Evolutionary conservation across 2,888 invertebrate species (phyloP).

Genomic region (Acanthoscelides obtectus): DNA sequence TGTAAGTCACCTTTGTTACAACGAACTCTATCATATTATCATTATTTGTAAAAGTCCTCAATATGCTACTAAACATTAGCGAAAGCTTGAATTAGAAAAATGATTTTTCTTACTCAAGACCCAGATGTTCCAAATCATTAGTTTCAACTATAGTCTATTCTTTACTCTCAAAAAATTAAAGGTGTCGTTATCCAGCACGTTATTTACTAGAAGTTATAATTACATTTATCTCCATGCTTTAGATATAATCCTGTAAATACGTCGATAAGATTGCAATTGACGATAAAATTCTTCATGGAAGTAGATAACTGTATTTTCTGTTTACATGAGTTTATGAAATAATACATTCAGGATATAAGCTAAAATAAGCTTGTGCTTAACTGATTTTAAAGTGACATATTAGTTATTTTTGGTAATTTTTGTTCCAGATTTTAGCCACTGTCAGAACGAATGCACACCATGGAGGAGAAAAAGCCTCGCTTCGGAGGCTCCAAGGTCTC

Average conservation of each 20-base stretch:
- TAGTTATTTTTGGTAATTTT: neutral
- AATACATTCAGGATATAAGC: neutral
- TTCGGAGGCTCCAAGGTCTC: slow-evolving; percentile 74
- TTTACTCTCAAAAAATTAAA: neutral
- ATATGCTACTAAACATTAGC: too few species aligned
- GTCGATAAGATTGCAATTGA: neutral
- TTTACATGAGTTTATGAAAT: neutral
- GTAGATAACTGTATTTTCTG: neutral
- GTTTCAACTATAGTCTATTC: too few species aligned
- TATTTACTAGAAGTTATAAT: neutral
- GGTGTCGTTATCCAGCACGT: too few species aligned
- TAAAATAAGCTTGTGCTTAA: too few species aligned
- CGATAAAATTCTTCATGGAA: neutral
- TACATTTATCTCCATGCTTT: neutral
- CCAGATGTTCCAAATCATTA: too few species aligned
- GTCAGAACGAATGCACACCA: slow-evolving; percentile 18
- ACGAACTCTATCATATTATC: too few species aligned
- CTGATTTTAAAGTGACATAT: neutral
- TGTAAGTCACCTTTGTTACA: too few species aligned
- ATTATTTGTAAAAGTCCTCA: too few species aligned
- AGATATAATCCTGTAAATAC: neutral
- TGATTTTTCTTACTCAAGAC: too few species aligned
- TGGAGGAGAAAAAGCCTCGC: slow-evolving; percentile 43
- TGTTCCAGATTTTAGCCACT: neutral
- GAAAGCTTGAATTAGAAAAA: too few species aligned